These are phyloP conservation scores for Zalophus californianus DNA, from an alignment of 2,797 vertebrate species.

Conservation along the genomic window DNA sequence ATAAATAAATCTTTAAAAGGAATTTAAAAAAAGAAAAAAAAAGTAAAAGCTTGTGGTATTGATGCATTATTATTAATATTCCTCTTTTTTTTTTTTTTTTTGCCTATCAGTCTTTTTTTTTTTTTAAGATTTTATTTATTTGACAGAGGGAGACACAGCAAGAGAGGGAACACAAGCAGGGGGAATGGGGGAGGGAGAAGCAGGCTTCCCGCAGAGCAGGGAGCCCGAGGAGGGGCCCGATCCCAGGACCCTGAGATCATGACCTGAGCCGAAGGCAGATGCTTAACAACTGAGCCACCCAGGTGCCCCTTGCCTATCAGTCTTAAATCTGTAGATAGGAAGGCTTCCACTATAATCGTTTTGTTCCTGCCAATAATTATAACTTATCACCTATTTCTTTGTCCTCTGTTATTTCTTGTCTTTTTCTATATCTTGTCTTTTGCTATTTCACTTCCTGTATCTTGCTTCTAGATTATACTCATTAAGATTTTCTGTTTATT, in stretches of 20 bases:
- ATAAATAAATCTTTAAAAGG: background rate
- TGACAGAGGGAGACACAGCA: too few species aligned
- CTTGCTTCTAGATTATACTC: background rate
- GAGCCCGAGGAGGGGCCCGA: too few species aligned
- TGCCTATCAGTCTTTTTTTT: too few species aligned
- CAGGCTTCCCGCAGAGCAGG: too few species aligned
- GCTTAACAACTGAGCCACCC: too few species aligned
- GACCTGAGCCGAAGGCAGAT: too few species aligned
- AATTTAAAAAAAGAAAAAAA: background rate
- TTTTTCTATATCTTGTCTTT: background rate
- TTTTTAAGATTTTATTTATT: background rate
- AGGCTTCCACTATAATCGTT: rapidly evolving
- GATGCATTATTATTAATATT: background rate
- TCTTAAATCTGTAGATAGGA: background rate
- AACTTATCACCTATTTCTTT: background rate
- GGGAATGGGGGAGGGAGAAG: too few species aligned
- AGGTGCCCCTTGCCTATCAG: background rate
- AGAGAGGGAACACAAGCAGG: too few species aligned
- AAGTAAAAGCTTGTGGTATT: background rate
- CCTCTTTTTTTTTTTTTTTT: background rate
- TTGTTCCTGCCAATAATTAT: background rate
- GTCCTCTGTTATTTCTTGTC: background rate
- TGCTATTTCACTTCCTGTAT: background rate
- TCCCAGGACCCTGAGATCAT: too few species aligned
- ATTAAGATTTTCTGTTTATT: background rate